Percentiles rank a stretch among this genome's conserved stretches.
These are phyloP conservation scores for Cyprinodon tularosa DNA, from an alignment of 2,113 vertebrate species.

Conservation along the genomic window DNA sequence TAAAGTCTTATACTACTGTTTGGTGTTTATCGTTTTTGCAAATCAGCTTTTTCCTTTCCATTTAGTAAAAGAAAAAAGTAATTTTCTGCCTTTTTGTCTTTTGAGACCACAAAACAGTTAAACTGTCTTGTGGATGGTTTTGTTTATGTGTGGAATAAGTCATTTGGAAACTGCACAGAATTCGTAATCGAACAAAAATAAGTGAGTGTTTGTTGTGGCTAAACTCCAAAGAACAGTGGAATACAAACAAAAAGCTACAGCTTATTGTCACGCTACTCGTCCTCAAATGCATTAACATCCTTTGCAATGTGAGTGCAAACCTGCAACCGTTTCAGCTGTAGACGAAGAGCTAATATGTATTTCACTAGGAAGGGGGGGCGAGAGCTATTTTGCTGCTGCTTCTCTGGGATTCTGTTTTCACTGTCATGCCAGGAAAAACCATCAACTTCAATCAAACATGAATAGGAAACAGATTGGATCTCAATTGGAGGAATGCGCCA, in stretches of 20 bases:
- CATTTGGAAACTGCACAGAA: slow-evolving; percentile 12
- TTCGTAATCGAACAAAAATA: slow-evolving; percentile 25
- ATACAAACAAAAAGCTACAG: slow-evolving; percentile 10
- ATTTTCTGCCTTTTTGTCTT: slow-evolving; percentile 2
- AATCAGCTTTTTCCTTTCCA: background rate
- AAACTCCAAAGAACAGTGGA: background rate
- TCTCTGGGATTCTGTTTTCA: background rate
- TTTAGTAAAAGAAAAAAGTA: slow-evolving; percentile 11
- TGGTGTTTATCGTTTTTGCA: slow-evolving; percentile 28
- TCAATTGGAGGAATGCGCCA: slow-evolving; percentile 26
- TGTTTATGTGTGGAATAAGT: slow-evolving; percentile 38
- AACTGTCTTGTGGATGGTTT: slow-evolving; percentile 28
- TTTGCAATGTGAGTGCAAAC: slow-evolving; percentile 2
- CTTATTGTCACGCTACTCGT: slow-evolving; percentile 17
- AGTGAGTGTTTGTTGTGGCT: slow-evolving; percentile 33
- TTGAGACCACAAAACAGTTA: slow-evolving; percentile 42
- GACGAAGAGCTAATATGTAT: background rate
- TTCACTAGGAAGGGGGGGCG: accelerated
- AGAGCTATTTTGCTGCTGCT: background rate
- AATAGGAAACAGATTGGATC: slow-evolving; percentile 7
- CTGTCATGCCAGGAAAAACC: background rate
- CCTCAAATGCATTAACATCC: slow-evolving; percentile 6
- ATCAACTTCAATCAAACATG: background rate
- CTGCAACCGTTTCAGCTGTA: background rate
- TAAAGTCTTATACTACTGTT: slow-evolving; percentile 15